phyloP scores from a whole-genome alignment of 2,888 invertebrate species.

The Drosophila heteroneura region DNA sequence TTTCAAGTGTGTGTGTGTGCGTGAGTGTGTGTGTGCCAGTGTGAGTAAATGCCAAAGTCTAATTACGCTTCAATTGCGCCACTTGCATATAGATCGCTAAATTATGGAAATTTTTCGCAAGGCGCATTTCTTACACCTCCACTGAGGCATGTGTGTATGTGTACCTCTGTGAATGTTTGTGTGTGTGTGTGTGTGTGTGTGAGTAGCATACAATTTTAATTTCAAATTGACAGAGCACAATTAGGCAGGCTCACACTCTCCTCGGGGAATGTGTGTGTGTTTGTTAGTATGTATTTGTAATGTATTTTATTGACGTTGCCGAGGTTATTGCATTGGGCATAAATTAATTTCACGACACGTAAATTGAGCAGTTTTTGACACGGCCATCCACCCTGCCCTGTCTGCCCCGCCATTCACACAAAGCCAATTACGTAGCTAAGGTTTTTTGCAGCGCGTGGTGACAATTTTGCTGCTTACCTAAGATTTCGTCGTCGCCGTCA shows the following conservation, averaged over 20 bases:
- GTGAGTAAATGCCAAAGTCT: conserved; percentile 74
- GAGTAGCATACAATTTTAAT: conserved; percentile 74
- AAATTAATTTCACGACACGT: conserved; percentile 86
- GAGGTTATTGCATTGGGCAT: conserved; percentile 85
- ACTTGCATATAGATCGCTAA: conserved; percentile 85
- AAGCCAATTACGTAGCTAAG: conserved; percentile 74
- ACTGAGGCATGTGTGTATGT: conserved; percentile 15
- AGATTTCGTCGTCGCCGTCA: conserved; percentile 67
- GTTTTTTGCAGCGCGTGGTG: conserved; percentile 66
- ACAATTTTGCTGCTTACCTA: conserved; percentile 79
- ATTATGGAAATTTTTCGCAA: conserved; percentile 85
- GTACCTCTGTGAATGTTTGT: conserved; percentile 10
- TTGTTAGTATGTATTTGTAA: conserved; percentile 57
- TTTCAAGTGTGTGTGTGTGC: conserved; percentile 35
- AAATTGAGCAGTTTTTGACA: conserved; percentile 83
- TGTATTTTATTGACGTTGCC: conserved; percentile 85
- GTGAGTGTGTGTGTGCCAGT: conserved; percentile 19
- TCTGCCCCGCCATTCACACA: conserved; percentile 25
- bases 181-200: conserved; percentile 25
- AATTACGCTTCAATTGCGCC: conserved; percentile 85
- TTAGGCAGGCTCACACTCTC: conserved; percentile 52
- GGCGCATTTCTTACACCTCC: conserved; percentile 68
- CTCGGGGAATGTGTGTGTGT: conserved; percentile 2
- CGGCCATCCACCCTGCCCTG: conserved; percentile 17
- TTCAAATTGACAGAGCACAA: conserved; percentile 80